Conservation (phyloP, 2,113 vertebrate species). For the Chroicocephalus ridibundus region DNA sequence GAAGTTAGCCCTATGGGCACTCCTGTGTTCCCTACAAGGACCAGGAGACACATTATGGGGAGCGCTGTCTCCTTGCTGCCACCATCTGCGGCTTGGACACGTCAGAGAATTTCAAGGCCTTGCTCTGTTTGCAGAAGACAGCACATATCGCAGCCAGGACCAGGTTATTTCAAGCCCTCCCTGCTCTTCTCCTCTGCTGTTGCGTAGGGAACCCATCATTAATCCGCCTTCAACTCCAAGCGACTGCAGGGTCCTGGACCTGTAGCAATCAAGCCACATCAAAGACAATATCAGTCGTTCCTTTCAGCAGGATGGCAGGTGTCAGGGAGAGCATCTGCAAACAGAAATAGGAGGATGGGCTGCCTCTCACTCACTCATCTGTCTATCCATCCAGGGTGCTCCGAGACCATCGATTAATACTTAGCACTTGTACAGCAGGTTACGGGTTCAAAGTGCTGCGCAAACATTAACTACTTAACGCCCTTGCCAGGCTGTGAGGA, state of each 20-base stretch:
- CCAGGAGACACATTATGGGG: background rate
- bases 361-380: background rate
- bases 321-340: background rate
- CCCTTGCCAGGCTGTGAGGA: background rate
- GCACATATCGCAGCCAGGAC: accelerated
- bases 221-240: background rate
- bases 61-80: background rate
- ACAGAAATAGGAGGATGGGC: background rate
- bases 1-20: background rate
- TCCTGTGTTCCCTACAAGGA: background rate
- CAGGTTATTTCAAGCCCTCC: background rate
- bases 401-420: background rate
- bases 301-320: background rate
- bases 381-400: background rate
- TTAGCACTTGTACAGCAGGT: background rate
- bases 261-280: background rate
- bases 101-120: background rate
- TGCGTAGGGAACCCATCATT: background rate
- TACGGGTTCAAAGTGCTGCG: background rate
- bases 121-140: background rate
- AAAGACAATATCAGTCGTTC: background rate
- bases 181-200: background rate
- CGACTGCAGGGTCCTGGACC: background rate
- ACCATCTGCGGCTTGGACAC: accelerated
- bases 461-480: background rate